Base-by-base conservation (phyloP, 2,888 invertebrate genomes). In the Mythimna albipuncta region DNA sequence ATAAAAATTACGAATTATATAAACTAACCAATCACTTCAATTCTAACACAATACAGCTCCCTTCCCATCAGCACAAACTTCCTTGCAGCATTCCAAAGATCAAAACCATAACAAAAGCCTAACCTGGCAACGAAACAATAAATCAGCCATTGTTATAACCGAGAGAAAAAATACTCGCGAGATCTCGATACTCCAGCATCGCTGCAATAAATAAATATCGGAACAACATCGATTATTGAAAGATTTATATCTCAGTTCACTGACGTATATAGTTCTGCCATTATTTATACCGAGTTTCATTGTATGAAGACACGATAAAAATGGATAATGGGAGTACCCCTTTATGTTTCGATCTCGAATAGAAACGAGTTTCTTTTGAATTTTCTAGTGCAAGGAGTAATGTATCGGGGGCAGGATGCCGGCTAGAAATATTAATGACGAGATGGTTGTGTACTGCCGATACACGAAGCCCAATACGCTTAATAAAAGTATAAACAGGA, bases 241-340 rank as follows among this genome's bases (percentile, higher is more conserved):
- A 94, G 95, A 96, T 96, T 95, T 96, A 96, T 95, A 93, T 94
- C 93, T 91, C 85, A 88, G 89, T 88, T 90, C 89, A 89, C 90
- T 91, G 90, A 92, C 90, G 92, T 90, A 88, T 90, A 89, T 89
- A 91, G 91, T 91, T 87, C 85, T 83, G 87, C 93, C 93, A 94
- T 95, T 95, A 94, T 94, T 96, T 95, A 96, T 92, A 90, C 82
- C 78, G 74, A 85, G 84, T 84, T 88, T 90, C 88, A 91, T 93
- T 94, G 93, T 94, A 88, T 87, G 88, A 88, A 91, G 90, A 89
- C 83, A 84, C 89, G 91, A 90, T 91, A 90, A 90, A 91, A 90
- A 89, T 87, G 88, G 87, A 87, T 89, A 90, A 89, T 89, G 84
- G 87, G 77, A 85, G 81, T 84, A 85, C 81, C 69, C 76, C 80